These are phyloP conservation scores for Acrocephalus kingi DNA, from an alignment of 2,113 vertebrate species.

Conservation along the genomic window DNA sequence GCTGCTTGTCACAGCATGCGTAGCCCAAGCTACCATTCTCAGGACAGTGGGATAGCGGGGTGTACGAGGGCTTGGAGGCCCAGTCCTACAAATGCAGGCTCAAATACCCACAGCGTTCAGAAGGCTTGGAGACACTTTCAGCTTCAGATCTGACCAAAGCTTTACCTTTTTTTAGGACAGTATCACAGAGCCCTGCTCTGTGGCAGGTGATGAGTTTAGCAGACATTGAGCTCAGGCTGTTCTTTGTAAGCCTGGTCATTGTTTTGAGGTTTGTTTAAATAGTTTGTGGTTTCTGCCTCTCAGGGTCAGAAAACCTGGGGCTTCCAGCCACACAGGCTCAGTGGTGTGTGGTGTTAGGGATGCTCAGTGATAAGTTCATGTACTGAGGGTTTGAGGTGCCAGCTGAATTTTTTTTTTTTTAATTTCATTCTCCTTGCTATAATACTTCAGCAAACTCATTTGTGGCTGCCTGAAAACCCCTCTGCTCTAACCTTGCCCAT, in stretches of 20 bases:
- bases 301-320: neutral
- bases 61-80: neutral
- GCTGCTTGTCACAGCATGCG: rapidly evolving
- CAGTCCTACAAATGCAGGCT: neutral
- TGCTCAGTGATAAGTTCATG: neutral
- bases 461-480: neutral
- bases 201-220: neutral
- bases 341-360: neutral
- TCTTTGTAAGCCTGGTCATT: rapidly evolving
- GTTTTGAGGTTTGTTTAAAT: neutral
- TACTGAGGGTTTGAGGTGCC: neutral
- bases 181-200: neutral
- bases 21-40: rapidly evolving
- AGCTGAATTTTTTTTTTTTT: neutral
- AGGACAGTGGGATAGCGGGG: rapidly evolving
- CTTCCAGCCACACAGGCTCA: rapidly evolving
- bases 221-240: rapidly evolving
- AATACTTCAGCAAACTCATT: neutral
- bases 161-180: rapidly evolving
- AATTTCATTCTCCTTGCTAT: neutral
- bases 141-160: neutral
- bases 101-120: neutral
- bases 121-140: neutral
- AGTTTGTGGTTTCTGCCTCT: neutral
- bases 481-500: neutral